Conservation (phyloP, 30 jellyfish, hydroid and myxozoan species). For the Mastigias papua region DNA sequence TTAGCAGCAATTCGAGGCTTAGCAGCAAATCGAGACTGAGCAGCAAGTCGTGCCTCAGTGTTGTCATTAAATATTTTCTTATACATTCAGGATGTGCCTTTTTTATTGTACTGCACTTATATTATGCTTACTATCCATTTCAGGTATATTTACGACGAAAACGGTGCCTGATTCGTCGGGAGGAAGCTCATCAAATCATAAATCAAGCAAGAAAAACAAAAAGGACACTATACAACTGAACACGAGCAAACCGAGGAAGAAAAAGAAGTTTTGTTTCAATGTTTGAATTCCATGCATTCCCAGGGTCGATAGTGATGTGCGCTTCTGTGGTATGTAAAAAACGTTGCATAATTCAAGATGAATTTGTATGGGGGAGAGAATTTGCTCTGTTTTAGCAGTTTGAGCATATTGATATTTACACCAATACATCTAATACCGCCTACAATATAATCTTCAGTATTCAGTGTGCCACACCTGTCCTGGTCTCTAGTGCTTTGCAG, state of each 20-base stretch:
- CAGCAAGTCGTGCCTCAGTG: no score
- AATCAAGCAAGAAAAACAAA: constrained; percentile 41
- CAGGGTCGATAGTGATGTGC: neutral
- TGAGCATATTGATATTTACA: neutral
- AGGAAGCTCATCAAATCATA: constrained; percentile 34
- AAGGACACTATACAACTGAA: constrained; percentile 60
- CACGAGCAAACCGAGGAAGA: constrained; percentile 48
- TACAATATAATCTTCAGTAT: no score
- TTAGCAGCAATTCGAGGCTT: no score
- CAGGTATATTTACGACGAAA: constrained; percentile 56
- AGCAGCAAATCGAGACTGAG: no score
- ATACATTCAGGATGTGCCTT: no score
- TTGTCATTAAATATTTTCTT: no score
- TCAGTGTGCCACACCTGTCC: no score
- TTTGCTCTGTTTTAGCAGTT: neutral
- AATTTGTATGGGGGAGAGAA: neutral
- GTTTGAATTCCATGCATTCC: constrained; percentile 15
- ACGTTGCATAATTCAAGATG: neutral
- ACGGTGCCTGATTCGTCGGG: constrained; percentile 54
- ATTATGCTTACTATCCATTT: neutral
- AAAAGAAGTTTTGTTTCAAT: constrained; percentile 79
- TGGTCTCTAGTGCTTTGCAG: no score
- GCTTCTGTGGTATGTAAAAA: neutral
- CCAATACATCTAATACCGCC: neutral
- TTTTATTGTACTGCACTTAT: no score